Evolutionary conservation across 2,797 vertebrate species (phyloP).

Genomic region (Eulemur mongoz): DNA sequence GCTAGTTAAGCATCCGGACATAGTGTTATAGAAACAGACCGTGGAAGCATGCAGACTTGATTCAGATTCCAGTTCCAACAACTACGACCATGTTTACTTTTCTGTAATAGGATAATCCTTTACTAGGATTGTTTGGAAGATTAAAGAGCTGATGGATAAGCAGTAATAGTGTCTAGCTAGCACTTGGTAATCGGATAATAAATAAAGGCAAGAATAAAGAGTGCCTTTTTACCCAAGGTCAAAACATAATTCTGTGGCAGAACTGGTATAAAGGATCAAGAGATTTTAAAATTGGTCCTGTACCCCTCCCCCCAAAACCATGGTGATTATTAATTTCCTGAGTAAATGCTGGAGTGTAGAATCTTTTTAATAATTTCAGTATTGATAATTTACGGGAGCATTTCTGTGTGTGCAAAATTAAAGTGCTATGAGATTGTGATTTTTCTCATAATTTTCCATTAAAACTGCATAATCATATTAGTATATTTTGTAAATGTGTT

Average conservation of each 20-base stretch:
- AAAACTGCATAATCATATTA: not conserved
- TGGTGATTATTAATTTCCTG: conserved; percentile 21
- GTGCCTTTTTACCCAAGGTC: conserved; percentile 15
- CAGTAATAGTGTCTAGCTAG: not conserved
- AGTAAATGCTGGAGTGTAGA: not conserved
- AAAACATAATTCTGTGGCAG: not conserved
- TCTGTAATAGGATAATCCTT: not conserved
- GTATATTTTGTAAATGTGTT: conserved; percentile 3
- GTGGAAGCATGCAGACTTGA: not conserved
- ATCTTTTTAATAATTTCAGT: conserved; percentile 7
- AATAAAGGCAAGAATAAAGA: conserved; percentile 22
- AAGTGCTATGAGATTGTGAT: not conserved
- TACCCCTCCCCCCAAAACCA: not conserved
- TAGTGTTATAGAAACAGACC: not conserved
- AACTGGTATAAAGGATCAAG: not conserved
- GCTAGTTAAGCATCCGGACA: not conserved
- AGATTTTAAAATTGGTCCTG: not conserved
- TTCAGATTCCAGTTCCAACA: not conserved
- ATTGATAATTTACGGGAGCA: conserved; percentile 23
- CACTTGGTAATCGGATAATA: not conserved
- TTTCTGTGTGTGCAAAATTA: conserved; percentile 30
- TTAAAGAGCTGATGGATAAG: not conserved
- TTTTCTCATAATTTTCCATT: conserved; percentile 16
- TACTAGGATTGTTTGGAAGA: not conserved
- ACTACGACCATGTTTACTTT: not conserved